Percentiles rank a stretch among this genome's conserved stretches.
These are phyloP conservation scores for Nasalis larvatus DNA, from an alignment of 2,113 vertebrate species.

Conservation along the genomic window DNA sequence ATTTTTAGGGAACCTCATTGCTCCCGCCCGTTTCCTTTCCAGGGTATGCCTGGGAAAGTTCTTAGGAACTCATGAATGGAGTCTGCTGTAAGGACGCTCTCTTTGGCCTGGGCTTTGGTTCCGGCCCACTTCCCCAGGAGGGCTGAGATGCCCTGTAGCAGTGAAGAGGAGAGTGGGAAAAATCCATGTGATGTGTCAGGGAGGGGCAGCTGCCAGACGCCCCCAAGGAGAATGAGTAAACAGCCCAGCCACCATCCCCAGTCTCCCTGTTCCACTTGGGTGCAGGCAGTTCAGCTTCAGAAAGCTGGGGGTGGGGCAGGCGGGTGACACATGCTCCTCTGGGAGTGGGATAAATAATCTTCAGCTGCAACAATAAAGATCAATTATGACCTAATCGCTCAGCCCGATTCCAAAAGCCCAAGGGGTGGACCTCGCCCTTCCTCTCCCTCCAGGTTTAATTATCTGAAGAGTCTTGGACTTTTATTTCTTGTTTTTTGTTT, in stretches of 20 bases:
- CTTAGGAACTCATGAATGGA: background rate
- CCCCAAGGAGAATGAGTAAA: background rate
- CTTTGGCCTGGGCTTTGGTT: background rate
- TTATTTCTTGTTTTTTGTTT: no score
- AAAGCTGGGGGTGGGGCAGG: background rate
- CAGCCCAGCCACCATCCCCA: background rate
- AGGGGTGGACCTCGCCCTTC: background rate
- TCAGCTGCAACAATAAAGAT: constrained; percentile 59
- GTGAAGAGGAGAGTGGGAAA: background rate
- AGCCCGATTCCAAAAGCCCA: constrained; percentile 39
- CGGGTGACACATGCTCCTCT: background rate
- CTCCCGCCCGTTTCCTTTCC: constrained; percentile 52
- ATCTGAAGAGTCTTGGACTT: constrained; percentile 27
- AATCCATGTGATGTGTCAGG: background rate
- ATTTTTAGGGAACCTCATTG: constrained; percentile 66
- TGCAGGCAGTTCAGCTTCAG: background rate
- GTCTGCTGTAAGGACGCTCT: background rate
- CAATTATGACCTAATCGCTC: constrained; percentile 60
- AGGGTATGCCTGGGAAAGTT: constrained; percentile 55
- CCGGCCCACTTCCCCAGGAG: background rate
- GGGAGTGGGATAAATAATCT: constrained; percentile 38
- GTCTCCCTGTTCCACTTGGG: background rate
- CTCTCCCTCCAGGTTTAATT: constrained; percentile 52
- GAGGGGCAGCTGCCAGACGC: no score
- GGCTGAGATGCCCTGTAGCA: background rate